A percentile compares a stretch with the other conserved stretches of the same genome.
These are phyloP conservation scores for Parauchenoglanis ngamensis DNA, from an alignment of 2,797 vertebrate genomes.

Conservation along the genomic window DNA sequence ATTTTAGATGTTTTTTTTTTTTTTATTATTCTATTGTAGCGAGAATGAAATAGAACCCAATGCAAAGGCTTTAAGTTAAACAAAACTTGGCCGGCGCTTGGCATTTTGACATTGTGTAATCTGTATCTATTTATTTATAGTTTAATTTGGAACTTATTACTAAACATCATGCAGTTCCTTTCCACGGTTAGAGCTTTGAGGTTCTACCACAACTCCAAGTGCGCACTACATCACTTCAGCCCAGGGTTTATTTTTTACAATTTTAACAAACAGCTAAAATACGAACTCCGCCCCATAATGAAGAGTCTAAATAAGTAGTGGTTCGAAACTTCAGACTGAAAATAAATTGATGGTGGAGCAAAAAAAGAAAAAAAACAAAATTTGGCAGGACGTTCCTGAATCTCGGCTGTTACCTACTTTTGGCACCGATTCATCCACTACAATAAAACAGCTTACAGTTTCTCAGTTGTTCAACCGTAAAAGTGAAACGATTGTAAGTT, in stretches of 20 bases:
- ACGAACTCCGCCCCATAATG: background rate
- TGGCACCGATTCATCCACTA: too few relatives aligned
- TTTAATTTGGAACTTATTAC: background rate
- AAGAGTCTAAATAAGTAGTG: background rate
- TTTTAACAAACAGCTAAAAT: background rate
- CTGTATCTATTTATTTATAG: slow-evolving; percentile 5
- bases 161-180: background rate
- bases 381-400: background rate
- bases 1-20: slow-evolving; percentile 64
- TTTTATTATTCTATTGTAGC: slow-evolving; percentile 50
- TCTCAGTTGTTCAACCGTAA: background rate
- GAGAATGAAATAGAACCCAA: background rate
- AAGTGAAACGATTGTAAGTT: too few relatives aligned
- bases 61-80: background rate
- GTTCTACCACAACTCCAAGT: background rate
- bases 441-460: background rate
- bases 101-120: background rate
- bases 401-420: background rate
- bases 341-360: background rate
- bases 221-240: background rate
- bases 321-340: background rate
- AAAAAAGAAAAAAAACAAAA: background rate
- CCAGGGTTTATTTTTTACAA: background rate
- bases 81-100: background rate
- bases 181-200: background rate